A percentile compares a stretch with the other conserved stretches of the same genome.
Evolutionary conservation across 2,797 vertebrate species (phyloP).

Genomic region (Bufotes viridis): DNA sequence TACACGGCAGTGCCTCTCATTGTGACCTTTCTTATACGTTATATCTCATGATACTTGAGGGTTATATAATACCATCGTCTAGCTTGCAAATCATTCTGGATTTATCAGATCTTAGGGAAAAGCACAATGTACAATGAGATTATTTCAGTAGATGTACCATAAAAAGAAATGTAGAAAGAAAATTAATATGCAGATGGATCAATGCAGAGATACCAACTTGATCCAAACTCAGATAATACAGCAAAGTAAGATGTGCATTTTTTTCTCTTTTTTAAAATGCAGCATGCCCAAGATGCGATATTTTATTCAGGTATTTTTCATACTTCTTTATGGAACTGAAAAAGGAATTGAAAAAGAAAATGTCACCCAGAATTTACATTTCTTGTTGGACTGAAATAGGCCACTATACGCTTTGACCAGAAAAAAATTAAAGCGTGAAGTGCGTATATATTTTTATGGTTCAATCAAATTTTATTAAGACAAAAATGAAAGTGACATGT

Average conservation of each 20-base stretch:
- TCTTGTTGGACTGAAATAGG: too few relatives aligned
- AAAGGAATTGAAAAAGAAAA: too few relatives aligned
- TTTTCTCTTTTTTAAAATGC: too few relatives aligned
- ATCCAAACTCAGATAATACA: background rate
- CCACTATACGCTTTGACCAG: too few relatives aligned
- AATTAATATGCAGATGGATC: background rate
- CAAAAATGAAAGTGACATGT: too few relatives aligned
- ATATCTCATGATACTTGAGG: conserved; percentile 28
- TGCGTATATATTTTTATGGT: too few relatives aligned
- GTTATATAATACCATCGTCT: conserved; percentile 28
- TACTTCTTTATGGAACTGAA: too few relatives aligned
- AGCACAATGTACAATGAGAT: conserved; percentile 12
- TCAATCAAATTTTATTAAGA: too few relatives aligned
- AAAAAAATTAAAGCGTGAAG: too few relatives aligned
- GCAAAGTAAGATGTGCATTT: background rate
- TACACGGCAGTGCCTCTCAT: conserved; percentile 15
- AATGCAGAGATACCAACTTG: background rate
- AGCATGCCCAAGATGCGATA: too few relatives aligned
- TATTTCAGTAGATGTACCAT: conserved; percentile 10
- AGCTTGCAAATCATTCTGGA: conserved; percentile 34
- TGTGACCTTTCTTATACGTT: conserved; percentile 36
- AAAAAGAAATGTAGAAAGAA: conserved; percentile 9
- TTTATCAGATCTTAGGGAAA: conserved; percentile 32
- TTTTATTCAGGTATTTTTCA: too few relatives aligned
- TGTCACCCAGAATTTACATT: too few relatives aligned